Evolutionary conservation across 2,888 invertebrate species (phyloP).

Genomic region (Andrena hattorfiana): DNA sequence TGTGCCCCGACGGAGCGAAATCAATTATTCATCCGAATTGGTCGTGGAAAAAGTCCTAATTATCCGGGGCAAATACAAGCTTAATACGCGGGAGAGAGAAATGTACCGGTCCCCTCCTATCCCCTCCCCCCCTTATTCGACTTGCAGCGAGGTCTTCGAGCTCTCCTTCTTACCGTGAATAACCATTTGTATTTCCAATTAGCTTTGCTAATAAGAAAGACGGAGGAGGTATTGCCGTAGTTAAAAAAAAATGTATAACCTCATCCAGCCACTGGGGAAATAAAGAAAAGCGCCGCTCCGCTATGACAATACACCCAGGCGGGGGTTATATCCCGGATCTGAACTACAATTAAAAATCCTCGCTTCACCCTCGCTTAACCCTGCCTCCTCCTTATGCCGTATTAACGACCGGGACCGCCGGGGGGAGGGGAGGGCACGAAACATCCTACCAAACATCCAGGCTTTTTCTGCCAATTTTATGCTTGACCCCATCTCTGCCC

Average conservation of each 20-base stretch:
- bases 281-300: conserved; percentile 84
- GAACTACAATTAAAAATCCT: conserved; percentile 83
- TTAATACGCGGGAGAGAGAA: conserved; percentile 81
- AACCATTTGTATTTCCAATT: conserved; percentile 85
- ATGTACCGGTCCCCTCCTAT: conserved; percentile 70
- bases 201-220: conserved; percentile 85
- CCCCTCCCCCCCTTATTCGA: conserved; percentile 39
- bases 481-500: conserved; percentile 65
- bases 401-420: conserved; percentile 76
- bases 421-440: conserved; percentile 58
- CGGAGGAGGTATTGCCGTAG: conserved; percentile 83
- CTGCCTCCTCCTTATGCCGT: conserved; percentile 77
- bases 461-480: conserved; percentile 71
- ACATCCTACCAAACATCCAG: conserved; percentile 74
- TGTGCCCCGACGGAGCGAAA: conserved; percentile 76
- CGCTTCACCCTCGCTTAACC: conserved; percentile 81
- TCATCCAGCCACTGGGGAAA: conserved; percentile 85
- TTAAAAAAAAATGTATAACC: conserved; percentile 84
- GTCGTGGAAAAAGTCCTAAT: conserved; percentile 84
- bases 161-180: conserved; percentile 83
- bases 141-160: conserved; percentile 72
- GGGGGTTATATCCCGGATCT: conserved; percentile 77
- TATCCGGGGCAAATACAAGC: conserved; percentile 85
- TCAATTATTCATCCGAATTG: conserved; percentile 85
- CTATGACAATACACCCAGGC: conserved; percentile 82